Evolutionary conservation across 2,113 vertebrate species (phyloP).

Genomic region (Rhinoptilus africanus): DNA sequence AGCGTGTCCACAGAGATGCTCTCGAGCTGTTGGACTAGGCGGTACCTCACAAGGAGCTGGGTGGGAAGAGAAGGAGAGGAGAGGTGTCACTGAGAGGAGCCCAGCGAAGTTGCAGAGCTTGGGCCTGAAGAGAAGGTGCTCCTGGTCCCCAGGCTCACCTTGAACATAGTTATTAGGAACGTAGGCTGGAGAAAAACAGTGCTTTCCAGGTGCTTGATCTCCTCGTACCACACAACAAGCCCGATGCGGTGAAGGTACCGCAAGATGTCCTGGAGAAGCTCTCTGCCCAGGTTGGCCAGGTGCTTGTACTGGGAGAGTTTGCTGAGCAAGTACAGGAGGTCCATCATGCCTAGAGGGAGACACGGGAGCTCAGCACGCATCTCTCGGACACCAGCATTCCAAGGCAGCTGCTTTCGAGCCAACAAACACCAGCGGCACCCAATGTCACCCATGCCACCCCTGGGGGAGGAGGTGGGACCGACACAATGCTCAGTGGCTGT

Average conservation of each 20-base stretch:
- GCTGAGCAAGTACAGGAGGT: conserved; percentile 46
- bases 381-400: background rate
- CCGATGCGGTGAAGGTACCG: conserved; percentile 71
- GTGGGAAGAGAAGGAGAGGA: background rate
- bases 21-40: conserved; percentile 50
- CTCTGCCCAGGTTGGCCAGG: background rate
- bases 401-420: background rate
- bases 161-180: conserved; percentile 74
- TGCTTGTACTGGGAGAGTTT: background rate
- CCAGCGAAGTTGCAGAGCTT: background rate
- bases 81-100: background rate
- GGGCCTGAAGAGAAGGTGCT: background rate
- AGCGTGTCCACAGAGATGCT: conserved; percentile 37
- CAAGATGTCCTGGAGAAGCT: conserved; percentile 65
- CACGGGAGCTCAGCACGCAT: background rate
- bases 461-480: background rate
- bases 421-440: background rate
- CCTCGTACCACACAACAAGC: conserved; percentile 71
- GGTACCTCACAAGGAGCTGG: conserved; percentile 70
- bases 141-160: conserved; percentile 13
- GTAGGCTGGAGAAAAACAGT: conserved; percentile 69
- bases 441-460: rapidly evolving
- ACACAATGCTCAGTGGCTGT: rapidly evolving
- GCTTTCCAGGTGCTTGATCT: conserved; percentile 55
- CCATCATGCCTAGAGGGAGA: conserved; percentile 64